A percentile compares a stretch with the other conserved stretches of the same genome.
These are phyloP conservation scores for Mimumesa dahlbomi DNA, from an alignment of 2,888 invertebrate species.

Conservation along the genomic window DNA sequence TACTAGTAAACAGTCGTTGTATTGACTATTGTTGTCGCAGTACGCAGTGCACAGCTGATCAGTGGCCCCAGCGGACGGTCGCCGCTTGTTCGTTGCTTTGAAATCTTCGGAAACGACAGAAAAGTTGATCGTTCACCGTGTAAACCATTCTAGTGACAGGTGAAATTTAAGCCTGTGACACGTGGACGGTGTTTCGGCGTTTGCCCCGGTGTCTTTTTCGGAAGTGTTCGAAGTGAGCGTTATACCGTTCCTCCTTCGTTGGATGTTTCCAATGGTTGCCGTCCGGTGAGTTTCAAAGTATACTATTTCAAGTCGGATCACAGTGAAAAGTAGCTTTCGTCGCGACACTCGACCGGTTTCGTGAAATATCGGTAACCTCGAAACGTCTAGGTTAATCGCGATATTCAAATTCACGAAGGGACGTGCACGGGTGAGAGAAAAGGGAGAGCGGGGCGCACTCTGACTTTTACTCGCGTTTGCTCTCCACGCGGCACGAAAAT, in stretches of 20 bases:
- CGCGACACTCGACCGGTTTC: background rate
- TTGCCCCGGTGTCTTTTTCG: slow-evolving; percentile 19
- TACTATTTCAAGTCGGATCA: slow-evolving; percentile 25
- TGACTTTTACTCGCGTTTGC: slow-evolving; percentile 40
- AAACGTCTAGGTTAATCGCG: background rate
- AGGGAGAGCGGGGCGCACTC: slow-evolving; percentile 6
- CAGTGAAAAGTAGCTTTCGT: background rate
- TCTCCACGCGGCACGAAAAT: slow-evolving; percentile 52
- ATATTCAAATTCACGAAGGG: background rate
- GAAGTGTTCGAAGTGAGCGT: slow-evolving; percentile 41
- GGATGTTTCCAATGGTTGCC: slow-evolving; percentile 73
- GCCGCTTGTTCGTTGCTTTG: slow-evolving; percentile 56
- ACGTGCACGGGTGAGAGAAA: background rate
- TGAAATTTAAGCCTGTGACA: slow-evolving; percentile 6
- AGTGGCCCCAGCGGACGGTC: slow-evolving; percentile 71
- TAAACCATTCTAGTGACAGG: slow-evolving; percentile 40
- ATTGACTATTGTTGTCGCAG: slow-evolving; percentile 44
- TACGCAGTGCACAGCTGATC: slow-evolving; percentile 77
- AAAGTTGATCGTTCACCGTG: slow-evolving; percentile 20
- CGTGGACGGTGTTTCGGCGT: slow-evolving; percentile 10
- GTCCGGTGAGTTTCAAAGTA: slow-evolving; percentile 71
- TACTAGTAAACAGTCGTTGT: background rate
- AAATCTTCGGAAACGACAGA: slow-evolving; percentile 31
- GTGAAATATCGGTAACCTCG: background rate
- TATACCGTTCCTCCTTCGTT: slow-evolving; percentile 53